Evolutionary conservation across 1,140 invertebrate genomes (phyloP), one percentile per base, ranked within the genome.

Genomic region (Cecropterus lyciades): DNA sequence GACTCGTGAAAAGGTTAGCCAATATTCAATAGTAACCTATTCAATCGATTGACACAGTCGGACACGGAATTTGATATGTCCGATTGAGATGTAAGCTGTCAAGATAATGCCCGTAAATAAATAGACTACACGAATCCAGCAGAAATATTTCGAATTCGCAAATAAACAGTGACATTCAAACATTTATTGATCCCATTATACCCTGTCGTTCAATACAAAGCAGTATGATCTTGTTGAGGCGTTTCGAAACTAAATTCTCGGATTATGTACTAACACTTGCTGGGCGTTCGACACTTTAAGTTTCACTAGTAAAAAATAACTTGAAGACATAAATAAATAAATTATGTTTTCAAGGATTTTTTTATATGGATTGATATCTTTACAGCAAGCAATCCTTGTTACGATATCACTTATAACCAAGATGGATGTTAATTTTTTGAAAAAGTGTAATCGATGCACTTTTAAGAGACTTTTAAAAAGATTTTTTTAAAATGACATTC

Each of bases 71-170:
- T 62, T 62, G 59, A 62, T 49, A 62, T 46, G 45, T 62, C 46
- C 59, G 59, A 62, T 62, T 62, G 59, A 62, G 59, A 62, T 62
- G 59, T 62, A 40, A 62, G 51, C 46, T 49, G 59, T 62, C 59
- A 62, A 62, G 45, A 51, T 62, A 62, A 14, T 49, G 59, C 16
- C 46, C 45, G 46, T 62, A 49, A 62, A 62, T 62, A 62, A 62
- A 62, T 62, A 51, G 45, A 37, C 15, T 49, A 62, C 59, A 62
- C 46, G 59, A 62, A 40, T 51, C 59, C 46, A 62, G 49, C 57
- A 60, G 57, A 30, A 60, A 51, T 30, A 45, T 62, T 62, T 46
- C 30, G 33, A 62, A 62, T 62, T 62, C 46, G 20, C 59, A 49
- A 62, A 62, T 62, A 62, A 42, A 62, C 59, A 60, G 57, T 60